Base-by-base conservation (phyloP, 2,888 invertebrate species). In the Nephrotoma guestfalica region DNA sequence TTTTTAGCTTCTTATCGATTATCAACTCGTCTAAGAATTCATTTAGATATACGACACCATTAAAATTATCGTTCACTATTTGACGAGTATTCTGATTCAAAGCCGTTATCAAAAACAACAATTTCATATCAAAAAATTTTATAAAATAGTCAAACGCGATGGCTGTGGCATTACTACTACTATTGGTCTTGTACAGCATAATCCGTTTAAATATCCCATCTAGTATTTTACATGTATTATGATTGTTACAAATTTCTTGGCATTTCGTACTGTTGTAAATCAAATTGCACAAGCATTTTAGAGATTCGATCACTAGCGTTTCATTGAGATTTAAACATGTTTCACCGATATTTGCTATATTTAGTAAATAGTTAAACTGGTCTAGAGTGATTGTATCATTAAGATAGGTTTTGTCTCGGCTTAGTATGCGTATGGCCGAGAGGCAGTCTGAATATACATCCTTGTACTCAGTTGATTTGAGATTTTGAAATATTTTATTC, bases 281-380 rank as follows among this genome's bases (percentile, higher is more conserved):
- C 88, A 98, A 92, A 91, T 99, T 99, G 90, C 96, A 97, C 9
- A 98, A 92, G 90, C 97, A 95, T 92, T 98, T 98, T 86, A 96
- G 92, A 0, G 97, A 95, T 91, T 98, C 98, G 6, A 96, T 92
- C 2, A 93, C 93, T 41, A 94, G 92, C 90, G 94, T 91, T 90
- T 94, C 93, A 43, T 92, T 90, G 87, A 92, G 91, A 87, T 92
- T 88, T 57, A 91, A 90, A 40, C 92, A 90, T 13, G 91, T 89
- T 86, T 91, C 89, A 86, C 92, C 92, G 86, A 96, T 92, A 18
- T 94, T 94, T 15, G 96, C 95, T 89, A 94, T 92, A 88, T 94
- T 93, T 87, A 96, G 92, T 85, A 97, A 91, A n/a, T 93, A 92
- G 88, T 93, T 92, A 85, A 97, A 92, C 92, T 95, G 94, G 88